Evolutionary conservation across 2,797 vertebrate genomes (phyloP).

Genomic region (Notamacropus eugenii): DNA sequence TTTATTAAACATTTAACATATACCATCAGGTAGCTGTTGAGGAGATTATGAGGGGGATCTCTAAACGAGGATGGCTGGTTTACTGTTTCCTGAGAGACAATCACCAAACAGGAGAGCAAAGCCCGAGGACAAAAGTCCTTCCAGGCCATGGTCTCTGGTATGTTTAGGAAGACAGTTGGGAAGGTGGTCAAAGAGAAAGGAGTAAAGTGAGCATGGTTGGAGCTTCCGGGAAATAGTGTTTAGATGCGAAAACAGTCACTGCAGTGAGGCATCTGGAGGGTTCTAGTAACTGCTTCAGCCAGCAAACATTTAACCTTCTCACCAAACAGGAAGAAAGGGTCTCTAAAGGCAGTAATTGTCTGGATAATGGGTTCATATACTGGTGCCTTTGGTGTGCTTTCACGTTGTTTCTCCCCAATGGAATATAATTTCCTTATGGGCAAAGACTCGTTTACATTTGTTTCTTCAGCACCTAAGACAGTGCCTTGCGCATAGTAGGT

Average conservation of each 20-base stretch:
- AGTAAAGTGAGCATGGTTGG: background rate
- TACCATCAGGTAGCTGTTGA: background rate
- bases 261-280: background rate
- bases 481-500: background rate
- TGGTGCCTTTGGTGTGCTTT: background rate
- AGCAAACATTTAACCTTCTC: background rate
- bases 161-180: background rate
- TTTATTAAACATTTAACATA: background rate
- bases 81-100: background rate
- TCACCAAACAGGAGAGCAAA: background rate
- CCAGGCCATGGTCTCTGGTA: background rate
- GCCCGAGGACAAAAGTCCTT: background rate
- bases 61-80: background rate
- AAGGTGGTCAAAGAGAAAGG: background rate
- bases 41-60: background rate
- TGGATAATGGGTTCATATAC: background rate
- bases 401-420: background rate
- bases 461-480: background rate
- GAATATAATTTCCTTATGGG: background rate
- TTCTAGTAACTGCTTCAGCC: background rate
- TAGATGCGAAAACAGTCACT: background rate
- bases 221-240: background rate
- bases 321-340: background rate
- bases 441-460: background rate
- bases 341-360: background rate